Base-by-base conservation (phyloP, 2,888 invertebrate species). In the Neoascia interrupta region DNA sequence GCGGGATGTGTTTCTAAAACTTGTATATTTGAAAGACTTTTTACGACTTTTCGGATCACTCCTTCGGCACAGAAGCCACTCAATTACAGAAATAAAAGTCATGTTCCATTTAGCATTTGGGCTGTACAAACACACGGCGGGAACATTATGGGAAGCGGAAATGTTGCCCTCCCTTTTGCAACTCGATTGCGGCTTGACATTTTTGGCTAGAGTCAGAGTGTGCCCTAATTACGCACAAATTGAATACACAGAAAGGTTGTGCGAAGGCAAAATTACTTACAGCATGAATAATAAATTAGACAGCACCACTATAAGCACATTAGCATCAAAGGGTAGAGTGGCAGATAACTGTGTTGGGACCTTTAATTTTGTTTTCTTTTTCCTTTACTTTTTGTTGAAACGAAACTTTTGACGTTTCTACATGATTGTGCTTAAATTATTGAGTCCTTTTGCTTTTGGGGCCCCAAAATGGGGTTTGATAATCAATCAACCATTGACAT, bases 151-250 rank as follows among this genome's bases (percentile, higher is more conserved):
- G 45, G 15, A 21, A 31, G 8, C 23, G 8, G 19, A 49, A 39
- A 11, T 2, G 11, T 28, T 11, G 6, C 11, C n/a, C n/a, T 2
- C 43, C 23, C 13, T 23, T 16, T 43, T 43, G 45, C 43, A 45
- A 36, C 53, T 45, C 11, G 53, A 36, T 45, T 11, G 16, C 10
- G 31, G 41, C 34, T 54, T 64, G 53, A 64, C 34, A 54, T 45
- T 43, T 64, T 3, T n/a, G n/a, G 23, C 18, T 23, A 37, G 23
- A 10, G 11, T 37, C n/a, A 13, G 49, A 19, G 31, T 51, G 21
- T 43, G 23, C 6, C 1, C 11, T 18, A 16, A 54, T 54, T 26
- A 3, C n/a, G 8, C 23, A 37, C 16, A 37, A 23, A 6, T 11
- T 16, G 26, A 8, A 28, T 15, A 5, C n/a, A 8, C 10, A 31